phyloP scores from a whole-genome alignment of 2,113 vertebrate species.

The Silurus meridionalis region DNA sequence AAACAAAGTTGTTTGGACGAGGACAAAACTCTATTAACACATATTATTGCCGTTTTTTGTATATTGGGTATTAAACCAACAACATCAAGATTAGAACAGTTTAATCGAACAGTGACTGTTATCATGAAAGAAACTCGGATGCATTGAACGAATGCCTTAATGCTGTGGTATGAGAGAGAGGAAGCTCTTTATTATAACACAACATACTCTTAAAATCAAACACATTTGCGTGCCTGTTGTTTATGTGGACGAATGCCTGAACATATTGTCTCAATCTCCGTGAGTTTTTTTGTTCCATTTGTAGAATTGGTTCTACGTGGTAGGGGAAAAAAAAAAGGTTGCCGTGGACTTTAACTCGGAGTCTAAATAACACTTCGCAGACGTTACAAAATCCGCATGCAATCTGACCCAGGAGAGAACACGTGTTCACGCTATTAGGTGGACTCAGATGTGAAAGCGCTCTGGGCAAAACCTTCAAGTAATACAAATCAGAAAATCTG shows the following conservation, averaged over 20 bases:
- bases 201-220: not conserved
- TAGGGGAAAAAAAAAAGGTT: not conserved
- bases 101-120: not conserved
- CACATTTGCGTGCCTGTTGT: not conserved
- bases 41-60: constrained; percentile 3
- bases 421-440: constrained; percentile 35
- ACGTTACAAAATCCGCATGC: constrained; percentile 27
- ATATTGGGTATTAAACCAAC: not conserved
- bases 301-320: not conserved
- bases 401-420: constrained; percentile 36
- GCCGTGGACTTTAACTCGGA: constrained; percentile 10
- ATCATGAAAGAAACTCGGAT: not conserved
- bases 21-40: constrained; percentile 1
- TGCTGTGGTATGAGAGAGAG: not conserved
- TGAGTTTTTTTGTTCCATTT: not conserved
- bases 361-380: constrained; percentile 31
- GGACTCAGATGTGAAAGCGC: constrained; percentile 10
- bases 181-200: constrained; percentile 3
- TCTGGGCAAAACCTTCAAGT: not conserved
- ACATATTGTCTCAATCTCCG: constrained; percentile 1
- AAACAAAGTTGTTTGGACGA: constrained; percentile 3
- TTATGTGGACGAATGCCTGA: not conserved
- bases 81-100: not conserved
- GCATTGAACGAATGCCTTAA: not conserved
- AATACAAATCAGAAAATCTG: constrained; percentile 9